Conservation (phyloP, 2,888 invertebrate species). For the Cinara cedri region DNA sequence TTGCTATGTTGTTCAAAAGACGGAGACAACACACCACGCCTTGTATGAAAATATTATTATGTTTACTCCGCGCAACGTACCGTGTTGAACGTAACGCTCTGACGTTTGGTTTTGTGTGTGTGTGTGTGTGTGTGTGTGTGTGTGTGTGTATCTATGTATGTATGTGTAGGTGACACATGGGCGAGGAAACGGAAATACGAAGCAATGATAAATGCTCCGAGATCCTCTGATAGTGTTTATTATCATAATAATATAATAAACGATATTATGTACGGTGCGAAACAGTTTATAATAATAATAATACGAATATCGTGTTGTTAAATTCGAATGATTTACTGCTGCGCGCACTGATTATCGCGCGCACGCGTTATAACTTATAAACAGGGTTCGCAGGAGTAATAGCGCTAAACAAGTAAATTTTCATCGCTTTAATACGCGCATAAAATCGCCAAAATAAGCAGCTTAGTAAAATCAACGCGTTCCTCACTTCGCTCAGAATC, state of each 20-base stretch:
- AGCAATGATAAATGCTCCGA: conserved; percentile 10
- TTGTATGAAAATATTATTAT: no score
- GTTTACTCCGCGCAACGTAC: neutral
- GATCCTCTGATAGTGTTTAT: neutral
- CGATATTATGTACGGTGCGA: neutral
- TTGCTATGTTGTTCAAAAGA: no score
- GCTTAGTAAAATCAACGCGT: no score
- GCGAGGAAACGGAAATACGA: neutral
- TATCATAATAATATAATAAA: no score
- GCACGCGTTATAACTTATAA: no score
- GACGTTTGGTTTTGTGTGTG: neutral
- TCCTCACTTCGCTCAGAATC: no score
- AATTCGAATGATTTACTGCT: neutral
- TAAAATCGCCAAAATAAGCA: no score
- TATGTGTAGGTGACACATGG: neutral
- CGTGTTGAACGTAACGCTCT: neutral
- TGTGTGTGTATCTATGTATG: neutral
- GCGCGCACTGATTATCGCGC: neutral
- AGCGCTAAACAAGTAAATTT: no score
- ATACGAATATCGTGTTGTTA: neutral
- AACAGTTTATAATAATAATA: neutral
- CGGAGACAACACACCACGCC: no score
- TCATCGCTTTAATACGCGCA: no score
- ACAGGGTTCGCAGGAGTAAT: no score
- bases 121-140: neutral